Evolutionary conservation across 1,140 invertebrate genomes (phyloP).

Genomic region (Heliconius hewitsoni): DNA sequence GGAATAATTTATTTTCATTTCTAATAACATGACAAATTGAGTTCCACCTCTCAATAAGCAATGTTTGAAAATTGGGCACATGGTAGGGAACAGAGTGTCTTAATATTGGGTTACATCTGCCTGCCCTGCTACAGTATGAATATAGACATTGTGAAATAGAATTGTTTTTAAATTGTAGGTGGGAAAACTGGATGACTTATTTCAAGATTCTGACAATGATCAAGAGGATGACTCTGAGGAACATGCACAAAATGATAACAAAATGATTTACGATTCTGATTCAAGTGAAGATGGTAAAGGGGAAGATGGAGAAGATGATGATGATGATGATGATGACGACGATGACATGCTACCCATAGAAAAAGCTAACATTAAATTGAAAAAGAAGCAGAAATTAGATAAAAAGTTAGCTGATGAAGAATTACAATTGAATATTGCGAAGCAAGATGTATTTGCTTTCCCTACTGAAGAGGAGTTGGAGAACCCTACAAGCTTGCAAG

Average conservation of each 20-base stretch:
- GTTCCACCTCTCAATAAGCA: no score
- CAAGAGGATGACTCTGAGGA: constrained; percentile 62
- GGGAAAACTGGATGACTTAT: constrained; percentile 75
- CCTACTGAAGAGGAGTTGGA: constrained; percentile 87
- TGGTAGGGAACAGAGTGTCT: no score
- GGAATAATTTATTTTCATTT: no score
- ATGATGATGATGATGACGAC: constrained; percentile 76
- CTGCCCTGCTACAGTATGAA: neutral
- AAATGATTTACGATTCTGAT: constrained; percentile 74
- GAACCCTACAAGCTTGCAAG: constrained; percentile 88
- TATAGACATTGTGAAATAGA: constrained; percentile 1
- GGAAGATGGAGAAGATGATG: constrained; percentile 56
- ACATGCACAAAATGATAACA: constrained; percentile 58
- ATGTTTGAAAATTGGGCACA: no score
- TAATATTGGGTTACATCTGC: no score
- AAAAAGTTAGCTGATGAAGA: constrained; percentile 90
- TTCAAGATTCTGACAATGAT: constrained; percentile 74
- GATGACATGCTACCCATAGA: constrained; percentile 92
- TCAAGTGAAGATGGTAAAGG: constrained; percentile 73
- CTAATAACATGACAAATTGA: no score
- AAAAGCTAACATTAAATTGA: constrained; percentile 90
- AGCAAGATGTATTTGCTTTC: constrained; percentile 89
- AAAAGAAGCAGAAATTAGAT: constrained; percentile 87
- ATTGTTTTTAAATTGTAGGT: constrained; percentile 56
- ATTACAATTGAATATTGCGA: constrained; percentile 88